Conservation (phyloP, 2,113 vertebrate species). For the Madoqua kirkii region DNA sequence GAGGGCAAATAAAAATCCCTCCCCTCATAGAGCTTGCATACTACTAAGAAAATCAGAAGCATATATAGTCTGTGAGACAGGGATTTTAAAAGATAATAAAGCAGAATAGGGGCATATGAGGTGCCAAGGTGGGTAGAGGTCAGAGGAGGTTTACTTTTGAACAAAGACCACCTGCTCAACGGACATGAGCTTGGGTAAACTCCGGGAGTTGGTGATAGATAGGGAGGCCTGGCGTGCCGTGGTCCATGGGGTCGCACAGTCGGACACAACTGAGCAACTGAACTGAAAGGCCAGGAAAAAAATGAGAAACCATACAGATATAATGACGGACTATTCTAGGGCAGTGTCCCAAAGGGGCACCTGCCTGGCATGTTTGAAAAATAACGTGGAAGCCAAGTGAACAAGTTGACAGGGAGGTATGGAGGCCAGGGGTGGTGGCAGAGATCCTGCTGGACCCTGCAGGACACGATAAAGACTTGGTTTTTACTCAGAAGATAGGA, state of each 20-base stretch:
- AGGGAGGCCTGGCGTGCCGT: neutral
- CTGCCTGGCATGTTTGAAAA: neutral
- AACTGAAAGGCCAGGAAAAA: neutral
- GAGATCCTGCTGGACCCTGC: neutral
- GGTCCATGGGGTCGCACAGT: neutral
- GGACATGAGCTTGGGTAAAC: neutral
- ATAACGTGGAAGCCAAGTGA: neutral
- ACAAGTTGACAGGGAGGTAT: neutral
- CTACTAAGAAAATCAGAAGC: neutral
- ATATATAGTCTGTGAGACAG: neutral
- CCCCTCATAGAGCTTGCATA: neutral
- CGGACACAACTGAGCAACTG: rapidly evolving
- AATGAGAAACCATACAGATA: neutral
- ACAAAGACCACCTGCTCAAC: neutral
- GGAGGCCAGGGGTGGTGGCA: neutral
- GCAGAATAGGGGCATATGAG: neutral
- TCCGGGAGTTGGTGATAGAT: neutral
- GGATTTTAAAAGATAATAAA: neutral
- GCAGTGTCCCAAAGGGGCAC: no score
- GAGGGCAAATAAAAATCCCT: neutral
- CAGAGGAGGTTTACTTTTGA: neutral
- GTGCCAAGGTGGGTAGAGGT: neutral
- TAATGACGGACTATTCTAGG: neutral
- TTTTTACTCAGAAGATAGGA: neutral
- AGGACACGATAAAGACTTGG: neutral